phyloP scores from a whole-genome alignment of 2,797 vertebrate species.

The Anniella stebbinsi region DNA sequence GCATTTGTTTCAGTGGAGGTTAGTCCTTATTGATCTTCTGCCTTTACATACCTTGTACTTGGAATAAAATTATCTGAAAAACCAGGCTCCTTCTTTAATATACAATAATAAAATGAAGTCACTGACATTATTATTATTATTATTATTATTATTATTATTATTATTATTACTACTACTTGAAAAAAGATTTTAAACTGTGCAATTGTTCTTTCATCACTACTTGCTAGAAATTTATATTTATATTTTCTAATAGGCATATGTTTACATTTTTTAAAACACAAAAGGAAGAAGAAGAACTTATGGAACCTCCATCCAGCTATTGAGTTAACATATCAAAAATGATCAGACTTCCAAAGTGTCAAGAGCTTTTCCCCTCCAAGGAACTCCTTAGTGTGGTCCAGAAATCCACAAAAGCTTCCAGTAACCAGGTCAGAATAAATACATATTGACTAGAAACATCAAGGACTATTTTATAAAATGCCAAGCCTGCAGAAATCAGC shows the following conservation, averaged over 20 bases:
- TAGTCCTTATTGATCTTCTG: not conserved
- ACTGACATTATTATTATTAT: not conserved
- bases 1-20: not conserved
- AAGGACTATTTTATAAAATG: slow-evolving; percentile 18
- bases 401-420: slow-evolving; percentile 6
- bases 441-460: not conserved
- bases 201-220: slow-evolving; percentile 32
- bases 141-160: too few relatives aligned
- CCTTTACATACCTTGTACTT: not conserved
- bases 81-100: not conserved
- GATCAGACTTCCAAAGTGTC: slow-evolving; percentile 25
- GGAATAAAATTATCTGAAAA: not conserved
- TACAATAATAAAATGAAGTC: slow-evolving; percentile 32
- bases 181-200: slow-evolving; percentile 2
- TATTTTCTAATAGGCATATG: slow-evolving; percentile 43
- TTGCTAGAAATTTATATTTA: slow-evolving; percentile 45
- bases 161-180: not conserved
- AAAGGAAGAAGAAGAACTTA: slow-evolving; percentile 53
- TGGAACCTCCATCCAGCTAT: slow-evolving; percentile 42
- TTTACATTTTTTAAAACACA: slow-evolving; percentile 44
- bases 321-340: slow-evolving; percentile 53
- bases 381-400: slow-evolving; percentile 20
- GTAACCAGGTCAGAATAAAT: not conserved
- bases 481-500: slow-evolving; percentile 17
- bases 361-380: slow-evolving; percentile 7